Base-by-base conservation (phyloP, 2,888 invertebrate genomes). In the Tinea trinotella region DNA sequence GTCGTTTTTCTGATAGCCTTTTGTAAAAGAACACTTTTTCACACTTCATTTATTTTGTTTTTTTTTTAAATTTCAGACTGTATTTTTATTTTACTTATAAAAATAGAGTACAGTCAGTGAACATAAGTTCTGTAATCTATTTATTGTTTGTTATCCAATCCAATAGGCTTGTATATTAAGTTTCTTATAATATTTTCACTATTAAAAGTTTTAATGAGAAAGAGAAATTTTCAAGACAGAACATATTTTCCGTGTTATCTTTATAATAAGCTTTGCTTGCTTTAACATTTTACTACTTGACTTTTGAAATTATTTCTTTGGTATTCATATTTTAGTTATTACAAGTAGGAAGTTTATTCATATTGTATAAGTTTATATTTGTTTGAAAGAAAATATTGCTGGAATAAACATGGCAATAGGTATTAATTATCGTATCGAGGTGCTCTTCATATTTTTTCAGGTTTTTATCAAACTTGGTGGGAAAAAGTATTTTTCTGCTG, bases 191-290 rank as follows among this genome's bases (percentile, higher is more conserved):
- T 19, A 3, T 46, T 6, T 19, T 19, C 69, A 71, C 76, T 76
- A 74, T 79, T 79, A 78, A 80, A 81, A 80, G 75, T 81, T 80
- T 76, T 81, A 81, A 80, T 76, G 71, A 79, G 74, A 17, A 46
- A 1, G 6, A 46, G 46, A 46, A 10, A 46, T 36, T 36, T 24
- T 15, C 15, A 13, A 40, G 15, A 40, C 6, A 40, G 15, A 4
- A 40, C 46, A 15, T 46, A 46, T 40, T 17, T 13, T 17, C 7
- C 2, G 13, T 15, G 13, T 40, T 40, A 15, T 40, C 40, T 40
- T 40, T n/a, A n/a, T 17, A 40, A 40, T 17, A 9, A 15, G 17
- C 7, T 17, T 15, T 36, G n/a, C 13, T 36, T 2, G 40, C 17
- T 6, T 17, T 30, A 9, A 40, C 7, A 40, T 12, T 15, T 6